Conservation (phyloP, 2,113 vertebrate genomes). For the Hoplias malabaricus region DNA sequence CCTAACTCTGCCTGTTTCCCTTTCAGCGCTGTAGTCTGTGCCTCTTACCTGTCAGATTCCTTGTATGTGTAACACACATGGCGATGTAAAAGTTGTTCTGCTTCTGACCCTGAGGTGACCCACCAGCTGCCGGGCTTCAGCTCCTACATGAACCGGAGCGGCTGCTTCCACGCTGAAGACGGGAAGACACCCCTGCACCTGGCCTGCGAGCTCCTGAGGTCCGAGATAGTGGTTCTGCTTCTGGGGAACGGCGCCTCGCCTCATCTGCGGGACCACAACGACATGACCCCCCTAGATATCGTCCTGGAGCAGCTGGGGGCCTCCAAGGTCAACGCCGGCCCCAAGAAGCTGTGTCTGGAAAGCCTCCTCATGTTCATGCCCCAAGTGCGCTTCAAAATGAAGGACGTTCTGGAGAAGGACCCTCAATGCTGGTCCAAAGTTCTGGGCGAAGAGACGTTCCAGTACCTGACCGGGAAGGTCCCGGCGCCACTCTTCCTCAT, state of each 20-base stretch:
- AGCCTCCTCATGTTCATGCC: constrained; percentile 84
- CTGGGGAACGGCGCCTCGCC: constrained; percentile 83
- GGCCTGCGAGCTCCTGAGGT: constrained; percentile 82
- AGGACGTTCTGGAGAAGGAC: constrained; percentile 70
- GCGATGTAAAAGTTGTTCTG: too few relatives aligned
- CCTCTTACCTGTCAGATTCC: too few relatives aligned
- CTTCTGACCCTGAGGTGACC: too few relatives aligned
- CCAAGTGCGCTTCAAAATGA: constrained; percentile 75
- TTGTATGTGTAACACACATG: too few relatives aligned
- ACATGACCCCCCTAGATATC: constrained; percentile 81
- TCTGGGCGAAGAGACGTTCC: constrained; percentile 79
- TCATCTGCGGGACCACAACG: constrained; percentile 74
- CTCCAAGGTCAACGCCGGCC: constrained; percentile 66
- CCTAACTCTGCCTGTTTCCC: too few relatives aligned
- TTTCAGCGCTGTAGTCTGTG: too few relatives aligned
- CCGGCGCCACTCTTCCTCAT: constrained; percentile 80
- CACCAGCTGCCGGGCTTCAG: constrained; percentile 71
- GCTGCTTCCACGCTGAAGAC: constrained; percentile 77
- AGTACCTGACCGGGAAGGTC: constrained; percentile 74
- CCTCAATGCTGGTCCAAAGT: constrained; percentile 73
- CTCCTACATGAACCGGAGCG: constrained; percentile 73
- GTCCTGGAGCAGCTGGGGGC: constrained; percentile 79
- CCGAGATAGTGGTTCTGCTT: constrained; percentile 78
- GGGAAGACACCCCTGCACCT: constrained; percentile 82
- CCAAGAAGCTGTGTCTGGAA: constrained; percentile 79